Evolutionary conservation across 2,113 vertebrate species (phyloP), one percentile per base, ranked within the genome.

Genomic region (Corynorhinus townsendii): DNA sequence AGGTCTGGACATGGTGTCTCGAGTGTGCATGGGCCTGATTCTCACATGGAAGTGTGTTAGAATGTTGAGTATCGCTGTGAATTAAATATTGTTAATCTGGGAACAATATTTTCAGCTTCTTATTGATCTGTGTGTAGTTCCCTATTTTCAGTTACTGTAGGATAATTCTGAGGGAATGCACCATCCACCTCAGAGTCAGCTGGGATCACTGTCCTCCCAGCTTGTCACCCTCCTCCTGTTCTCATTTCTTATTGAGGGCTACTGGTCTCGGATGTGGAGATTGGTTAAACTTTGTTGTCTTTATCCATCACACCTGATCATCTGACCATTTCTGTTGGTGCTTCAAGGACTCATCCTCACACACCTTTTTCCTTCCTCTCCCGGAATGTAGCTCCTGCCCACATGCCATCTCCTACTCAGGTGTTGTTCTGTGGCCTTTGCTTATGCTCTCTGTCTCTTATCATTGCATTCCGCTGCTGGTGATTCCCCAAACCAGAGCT

Each of bases 281-380:
- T 15, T 20, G 52, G 79, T 17, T 17, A 2, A 16, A 9, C 68
- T 69, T 64, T 5, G 28, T 43, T 7, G 0, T 11, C 28, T 62
- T 26, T 11, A 10, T 45, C 43, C 1, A 1, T 35, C 1, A 0
- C 14, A 1, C 71, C 5, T 11, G 2, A 16, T 43, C 33, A 30
- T 28, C 45, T 8, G 35, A 28, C n/a, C 24, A 1, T 40, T 77
- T 62, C 68, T 24, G 16, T 1, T 7, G 72, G 3, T 12, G 14
- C 68, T 38, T 33, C 0, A 0, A 22, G 26, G 38, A 45, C 90
- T 64, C 24, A 15, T 16, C 9, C 11, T 45, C 11, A 26, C 20
- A 26, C 20, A 38, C 11, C 4, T 0, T 45, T 30, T 16, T 52
- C 49, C 2, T 19, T 5, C 11, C 15, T 52, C 33, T 11, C 1